Evolutionary conservation across 2,797 vertebrate species (phyloP), one percentile per base, ranked within the genome.

Genomic region (Anas georgica): DNA sequence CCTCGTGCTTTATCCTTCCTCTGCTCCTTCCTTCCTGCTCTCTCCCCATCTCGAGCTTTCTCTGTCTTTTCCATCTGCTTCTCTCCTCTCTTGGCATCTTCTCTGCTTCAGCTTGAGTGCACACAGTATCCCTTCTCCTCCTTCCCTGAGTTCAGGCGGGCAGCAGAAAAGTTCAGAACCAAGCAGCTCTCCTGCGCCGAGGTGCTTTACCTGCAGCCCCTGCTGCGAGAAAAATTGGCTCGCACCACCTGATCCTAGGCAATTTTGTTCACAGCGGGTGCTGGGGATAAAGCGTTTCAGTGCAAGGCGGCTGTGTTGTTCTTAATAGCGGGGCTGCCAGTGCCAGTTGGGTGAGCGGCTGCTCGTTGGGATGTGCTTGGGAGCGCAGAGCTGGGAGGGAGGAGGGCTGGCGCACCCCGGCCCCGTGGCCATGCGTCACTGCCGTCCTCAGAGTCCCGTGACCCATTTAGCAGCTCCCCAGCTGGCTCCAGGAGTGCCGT

Each of bases 211-310:
- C 95, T 96, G 93, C 31, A 14, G 94, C 91, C 82, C 96, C 97
- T 86, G 95, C 96, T 97, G 97, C 9, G 96, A 97, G 95, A 86
- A 92, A 97, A 97, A 97, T 97, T 97, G 97, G 94, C 95, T 96
- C 56, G 54, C 93, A 96, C 94, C 96, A 96, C 94, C 95, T 94
- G 97, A 97, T 96, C 96, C 91, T 31, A 93, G 92, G 93, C 95
- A 97, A 97, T 97, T 97, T 95, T 62, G 62, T 66, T 97, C 97
- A 88, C 97, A 97, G 97, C 92, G 31, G 96, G 96, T 37, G 88
- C 92, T 83, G 86, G 82, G 95, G 94, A 95, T 95, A 41, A 94
- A 90, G 92, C 18, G 20, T 83, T 81, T 21, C 90, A n/a, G 82
- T 8, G 26, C 90, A n/a, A 59, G 75, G 86, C 63, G 13, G 56